These are phyloP conservation scores for Nyctibius bracteatus DNA, from an alignment of 2,113 vertebrate species.

Conservation along the genomic window DNA sequence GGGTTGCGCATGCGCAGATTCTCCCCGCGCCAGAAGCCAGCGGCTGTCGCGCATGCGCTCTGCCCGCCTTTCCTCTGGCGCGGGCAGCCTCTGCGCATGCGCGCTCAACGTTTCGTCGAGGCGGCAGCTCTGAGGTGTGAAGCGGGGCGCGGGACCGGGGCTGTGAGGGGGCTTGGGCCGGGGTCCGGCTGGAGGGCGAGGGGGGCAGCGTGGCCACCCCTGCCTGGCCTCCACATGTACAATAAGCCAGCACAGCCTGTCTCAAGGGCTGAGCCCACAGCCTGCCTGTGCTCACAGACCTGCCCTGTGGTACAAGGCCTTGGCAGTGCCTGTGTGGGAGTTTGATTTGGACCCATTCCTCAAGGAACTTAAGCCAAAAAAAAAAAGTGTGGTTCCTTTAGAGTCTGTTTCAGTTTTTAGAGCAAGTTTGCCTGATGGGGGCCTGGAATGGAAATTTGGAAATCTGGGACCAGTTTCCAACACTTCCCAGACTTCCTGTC, in stretches of 20 bases:
- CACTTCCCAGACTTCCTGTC: neutral
- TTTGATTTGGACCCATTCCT: neutral
- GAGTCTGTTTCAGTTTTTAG: neutral
- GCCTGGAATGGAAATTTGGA: neutral
- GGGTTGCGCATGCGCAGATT: neutral
- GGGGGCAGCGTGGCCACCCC: too few species aligned
- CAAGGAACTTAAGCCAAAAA: neutral
- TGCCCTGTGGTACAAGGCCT: neutral
- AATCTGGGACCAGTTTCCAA: neutral
- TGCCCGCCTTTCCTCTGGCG: too few species aligned
- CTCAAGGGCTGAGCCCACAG: rapidly evolving
- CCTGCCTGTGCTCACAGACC: neutral
- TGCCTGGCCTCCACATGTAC: neutral
- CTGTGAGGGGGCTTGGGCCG: rapidly evolving
- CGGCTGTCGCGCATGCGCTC: neutral
- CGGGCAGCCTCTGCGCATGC: too few species aligned
- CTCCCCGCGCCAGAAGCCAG: rapidly evolving
- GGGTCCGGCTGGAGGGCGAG: too few species aligned
- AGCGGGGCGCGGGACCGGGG: rapidly evolving
- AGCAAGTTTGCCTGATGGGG: neutral
- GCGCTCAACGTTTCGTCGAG: rapidly evolving
- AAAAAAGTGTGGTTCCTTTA: neutral
- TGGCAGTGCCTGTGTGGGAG: neutral
- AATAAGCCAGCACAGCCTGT: rapidly evolving
- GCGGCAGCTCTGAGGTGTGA: neutral